phyloP scores from a whole-genome alignment of 2,888 invertebrate species.

The Elegia similella region DNA sequence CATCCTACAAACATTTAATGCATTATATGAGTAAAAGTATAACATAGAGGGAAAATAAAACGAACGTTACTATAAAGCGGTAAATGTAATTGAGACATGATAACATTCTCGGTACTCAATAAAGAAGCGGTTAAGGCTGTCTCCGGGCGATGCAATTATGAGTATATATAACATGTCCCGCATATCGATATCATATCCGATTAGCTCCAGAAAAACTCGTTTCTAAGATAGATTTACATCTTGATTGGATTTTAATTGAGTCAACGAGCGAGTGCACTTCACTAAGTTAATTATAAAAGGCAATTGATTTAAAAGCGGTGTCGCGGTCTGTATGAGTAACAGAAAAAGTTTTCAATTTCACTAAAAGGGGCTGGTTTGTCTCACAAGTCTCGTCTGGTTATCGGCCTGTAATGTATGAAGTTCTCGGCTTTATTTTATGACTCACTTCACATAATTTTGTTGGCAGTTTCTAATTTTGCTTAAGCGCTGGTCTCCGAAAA shows the following conservation, averaged over 20 bases:
- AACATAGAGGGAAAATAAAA: too few relatives aligned
- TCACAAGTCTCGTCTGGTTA: slow-evolving; percentile 82
- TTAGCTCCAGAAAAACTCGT: slow-evolving; percentile 64
- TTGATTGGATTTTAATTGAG: slow-evolving; percentile 76
- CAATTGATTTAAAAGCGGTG: slow-evolving; percentile 80
- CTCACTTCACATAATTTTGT: slow-evolving; percentile 77
- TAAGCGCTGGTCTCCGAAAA: not conserved
- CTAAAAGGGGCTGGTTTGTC: slow-evolving; percentile 83
- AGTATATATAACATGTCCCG: slow-evolving; percentile 30
- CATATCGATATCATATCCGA: slow-evolving; percentile 56
- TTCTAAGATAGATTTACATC: slow-evolving; percentile 71
- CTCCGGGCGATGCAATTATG: slow-evolving; percentile 10
- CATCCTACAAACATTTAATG: too few relatives aligned
- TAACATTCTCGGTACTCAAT: not conserved
- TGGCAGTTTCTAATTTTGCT: slow-evolving; percentile 60
- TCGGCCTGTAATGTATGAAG: slow-evolving; percentile 82
- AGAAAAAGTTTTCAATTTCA: slow-evolving; percentile 83
- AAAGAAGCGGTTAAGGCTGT: not conserved
- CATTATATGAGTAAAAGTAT: too few relatives aligned
- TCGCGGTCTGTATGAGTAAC: slow-evolving; percentile 77
- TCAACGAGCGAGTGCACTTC: slow-evolving; percentile 73
- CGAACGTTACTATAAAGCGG: not conserved
- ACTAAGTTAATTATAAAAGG: slow-evolving; percentile 80
- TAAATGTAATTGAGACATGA: not conserved
- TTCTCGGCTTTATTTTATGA: slow-evolving; percentile 78